These are phyloP conservation scores for Chaetodon auriga DNA, from an alignment of 2,113 vertebrate species.

Conservation along the genomic window DNA sequence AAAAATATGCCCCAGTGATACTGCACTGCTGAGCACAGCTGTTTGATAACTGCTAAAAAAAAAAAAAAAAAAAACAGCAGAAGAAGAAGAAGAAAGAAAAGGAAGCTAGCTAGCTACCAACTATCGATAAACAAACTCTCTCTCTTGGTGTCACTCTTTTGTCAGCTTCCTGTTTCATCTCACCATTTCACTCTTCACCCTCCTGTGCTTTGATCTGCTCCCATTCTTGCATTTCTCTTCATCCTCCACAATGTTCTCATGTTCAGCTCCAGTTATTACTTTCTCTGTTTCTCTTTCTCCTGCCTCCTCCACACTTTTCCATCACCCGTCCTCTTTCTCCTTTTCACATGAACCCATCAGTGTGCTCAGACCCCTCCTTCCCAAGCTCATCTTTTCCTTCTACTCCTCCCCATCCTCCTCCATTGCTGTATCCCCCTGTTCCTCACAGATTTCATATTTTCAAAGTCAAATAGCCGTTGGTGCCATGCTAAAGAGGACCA, in stretches of 20 bases:
- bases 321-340: conserved; percentile 29
- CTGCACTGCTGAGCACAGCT: too few relatives aligned
- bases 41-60: too few relatives aligned
- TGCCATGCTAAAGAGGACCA: conserved; percentile 51
- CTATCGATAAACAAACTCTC: too few relatives aligned
- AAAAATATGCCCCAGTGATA: too few relatives aligned
- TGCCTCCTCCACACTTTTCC: conserved; percentile 29
- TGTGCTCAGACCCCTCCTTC: conserved; percentile 30
- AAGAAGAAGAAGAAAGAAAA: too few relatives aligned
- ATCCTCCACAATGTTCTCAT: conserved; percentile 42
- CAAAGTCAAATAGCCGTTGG: conserved; percentile 72
- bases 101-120: too few relatives aligned
- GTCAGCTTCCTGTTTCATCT: conserved; percentile 64
- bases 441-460: conserved; percentile 60
- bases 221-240: conserved; percentile 70
- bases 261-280: conserved; percentile 69
- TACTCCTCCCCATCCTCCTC: not conserved
- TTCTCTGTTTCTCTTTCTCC: conserved; percentile 57
- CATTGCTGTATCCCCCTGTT: not conserved
- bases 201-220: conserved; percentile 69
- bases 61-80: too few relatives aligned
- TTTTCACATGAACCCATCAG: conserved; percentile 28
- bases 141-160: conserved; percentile 30
- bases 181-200: conserved; percentile 59
- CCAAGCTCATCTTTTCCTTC: conserved; percentile 10